A percentile compares a stretch with the other conserved stretches of the same genome.
These are phyloP conservation scores for Druon quercuslanigerum DNA, from an alignment of 1,140 invertebrate genomes.

Conservation along the genomic window DNA sequence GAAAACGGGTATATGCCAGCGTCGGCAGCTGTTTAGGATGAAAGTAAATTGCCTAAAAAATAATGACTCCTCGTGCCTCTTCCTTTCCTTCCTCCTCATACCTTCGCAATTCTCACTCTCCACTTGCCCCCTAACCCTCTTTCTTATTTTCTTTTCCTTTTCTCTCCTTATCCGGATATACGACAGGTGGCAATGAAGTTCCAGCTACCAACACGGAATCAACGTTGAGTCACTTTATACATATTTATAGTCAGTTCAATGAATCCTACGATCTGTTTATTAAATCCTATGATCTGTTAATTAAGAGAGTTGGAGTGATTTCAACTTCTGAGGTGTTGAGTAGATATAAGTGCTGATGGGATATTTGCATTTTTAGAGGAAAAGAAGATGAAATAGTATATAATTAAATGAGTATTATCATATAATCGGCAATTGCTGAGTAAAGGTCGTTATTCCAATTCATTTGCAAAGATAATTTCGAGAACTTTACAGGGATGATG, in stretches of 20 bases:
- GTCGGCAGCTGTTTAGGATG: constrained; percentile 60
- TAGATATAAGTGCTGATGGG: not conserved
- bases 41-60: constrained; percentile 59
- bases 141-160: constrained; percentile 34
- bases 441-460: no score
- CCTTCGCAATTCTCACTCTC: constrained; percentile 9
- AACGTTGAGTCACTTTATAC: constrained; percentile 14
- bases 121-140: not conserved
- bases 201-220: constrained; percentile 26
- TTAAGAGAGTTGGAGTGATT: constrained; percentile 2
- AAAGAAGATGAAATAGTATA: not conserved
- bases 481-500: no score
- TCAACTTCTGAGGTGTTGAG: constrained; percentile 6
- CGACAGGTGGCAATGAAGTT: constrained; percentile 57
- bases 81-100: not conserved
- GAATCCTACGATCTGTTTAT: constrained; percentile 21
- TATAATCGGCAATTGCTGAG: not conserved
- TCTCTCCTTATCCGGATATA: constrained; percentile 41
- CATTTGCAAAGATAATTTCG: no score
- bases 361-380: not conserved
- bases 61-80: constrained; percentile 47
- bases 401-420: not conserved
- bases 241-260: constrained; percentile 22
- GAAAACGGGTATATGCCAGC: constrained; percentile 30
- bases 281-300: constrained; percentile 28